phyloP scores from a whole-genome alignment of 2,888 invertebrate genomes.

The Gasteruption jaculator region DNA sequence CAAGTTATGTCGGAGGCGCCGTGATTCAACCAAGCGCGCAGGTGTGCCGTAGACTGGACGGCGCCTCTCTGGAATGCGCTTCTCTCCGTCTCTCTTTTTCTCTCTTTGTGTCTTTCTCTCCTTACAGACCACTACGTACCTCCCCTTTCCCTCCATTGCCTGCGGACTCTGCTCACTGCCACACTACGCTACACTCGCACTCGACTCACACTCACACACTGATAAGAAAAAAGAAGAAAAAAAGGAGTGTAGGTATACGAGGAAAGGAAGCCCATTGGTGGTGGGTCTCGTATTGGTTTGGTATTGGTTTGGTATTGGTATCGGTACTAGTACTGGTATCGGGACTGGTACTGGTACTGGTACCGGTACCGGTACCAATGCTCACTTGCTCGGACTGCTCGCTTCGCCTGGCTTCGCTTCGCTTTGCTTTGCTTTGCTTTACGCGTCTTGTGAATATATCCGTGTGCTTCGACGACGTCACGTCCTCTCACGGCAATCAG shows the following conservation, averaged over 20 bases:
- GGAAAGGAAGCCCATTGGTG: too few species aligned
- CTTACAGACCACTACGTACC: slow-evolving; percentile 11
- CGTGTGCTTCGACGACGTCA: slow-evolving; percentile 33
- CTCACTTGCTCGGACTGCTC: slow-evolving; percentile 22
- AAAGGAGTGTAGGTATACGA: too few species aligned
- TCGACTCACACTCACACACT: neutral
- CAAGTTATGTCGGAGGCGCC: slow-evolving; percentile 45
- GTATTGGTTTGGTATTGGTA: too few species aligned
- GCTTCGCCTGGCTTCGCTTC: slow-evolving; percentile 2
- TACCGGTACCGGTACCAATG: slow-evolving; percentile 9
- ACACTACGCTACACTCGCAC: slow-evolving; percentile 1
- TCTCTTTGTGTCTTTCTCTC: slow-evolving; percentile 15
- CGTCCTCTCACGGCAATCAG: slow-evolving; percentile 46
- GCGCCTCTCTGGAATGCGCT: slow-evolving; percentile 49
- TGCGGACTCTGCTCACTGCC: slow-evolving; percentile 14
- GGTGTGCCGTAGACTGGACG: slow-evolving; percentile 50
- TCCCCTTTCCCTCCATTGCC: slow-evolving; percentile 9
- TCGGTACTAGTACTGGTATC: too few species aligned
- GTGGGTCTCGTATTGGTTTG: too few species aligned
- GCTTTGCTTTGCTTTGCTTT: slow-evolving; percentile 3
- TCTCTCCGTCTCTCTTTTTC: slow-evolving; percentile 24
- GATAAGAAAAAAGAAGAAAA: too few species aligned
- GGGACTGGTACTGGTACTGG: too few species aligned
- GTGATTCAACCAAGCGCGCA: slow-evolving; percentile 48
- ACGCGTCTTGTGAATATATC: slow-evolving; percentile 1